These are phyloP conservation scores for Oryzias javanicus DNA, from an alignment of 2,113 vertebrate species.

Conservation along the genomic window DNA sequence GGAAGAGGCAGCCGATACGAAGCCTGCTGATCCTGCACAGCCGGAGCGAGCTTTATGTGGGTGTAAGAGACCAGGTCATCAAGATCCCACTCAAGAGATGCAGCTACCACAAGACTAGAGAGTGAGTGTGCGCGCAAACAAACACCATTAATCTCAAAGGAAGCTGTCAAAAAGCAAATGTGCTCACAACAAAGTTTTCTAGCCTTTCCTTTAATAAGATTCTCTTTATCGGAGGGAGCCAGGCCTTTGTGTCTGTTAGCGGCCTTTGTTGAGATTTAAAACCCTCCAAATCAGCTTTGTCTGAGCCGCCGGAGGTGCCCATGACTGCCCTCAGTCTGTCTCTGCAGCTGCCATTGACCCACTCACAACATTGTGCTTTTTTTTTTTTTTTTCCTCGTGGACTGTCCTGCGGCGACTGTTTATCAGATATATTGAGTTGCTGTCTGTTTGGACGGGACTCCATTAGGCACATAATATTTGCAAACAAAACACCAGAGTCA, in stretches of 20 bases:
- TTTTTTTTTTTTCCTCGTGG: background rate
- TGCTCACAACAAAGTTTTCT: slow-evolving; percentile 39
- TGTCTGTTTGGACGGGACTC: slow-evolving; percentile 33
- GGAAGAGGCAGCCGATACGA: slow-evolving; percentile 82
- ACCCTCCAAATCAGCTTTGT: slow-evolving; percentile 61
- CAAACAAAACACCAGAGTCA: slow-evolving; percentile 36
- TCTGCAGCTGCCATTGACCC: slow-evolving; percentile 25
- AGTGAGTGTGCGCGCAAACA: slow-evolving; percentile 75
- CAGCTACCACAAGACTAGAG: slow-evolving; percentile 86
- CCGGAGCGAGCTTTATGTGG: slow-evolving; percentile 91
- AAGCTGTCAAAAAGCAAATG: slow-evolving; percentile 37
- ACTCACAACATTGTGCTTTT: slow-evolving; percentile 7
- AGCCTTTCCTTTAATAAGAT: slow-evolving; percentile 35
- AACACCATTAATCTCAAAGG: slow-evolving; percentile 40
- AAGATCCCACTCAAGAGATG: slow-evolving; percentile 94
- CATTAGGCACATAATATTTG: slow-evolving; percentile 49
- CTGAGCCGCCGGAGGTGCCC: slow-evolving; percentile 46
- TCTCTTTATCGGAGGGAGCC: slow-evolving; percentile 52
- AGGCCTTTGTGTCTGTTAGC: slow-evolving; percentile 47
- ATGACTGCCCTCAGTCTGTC: slow-evolving; percentile 36
- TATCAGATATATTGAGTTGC: slow-evolving; percentile 55
- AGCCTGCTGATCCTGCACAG: slow-evolving; percentile 94
- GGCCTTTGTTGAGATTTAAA: slow-evolving; percentile 55
- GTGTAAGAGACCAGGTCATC: slow-evolving; percentile 89
- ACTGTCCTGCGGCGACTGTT: background rate